A percentile compares a stretch with the other conserved stretches of the same genome.
Conservation (phyloP, 2,113 vertebrate genomes). For the Thamnaconus septentrionalis region DNA sequence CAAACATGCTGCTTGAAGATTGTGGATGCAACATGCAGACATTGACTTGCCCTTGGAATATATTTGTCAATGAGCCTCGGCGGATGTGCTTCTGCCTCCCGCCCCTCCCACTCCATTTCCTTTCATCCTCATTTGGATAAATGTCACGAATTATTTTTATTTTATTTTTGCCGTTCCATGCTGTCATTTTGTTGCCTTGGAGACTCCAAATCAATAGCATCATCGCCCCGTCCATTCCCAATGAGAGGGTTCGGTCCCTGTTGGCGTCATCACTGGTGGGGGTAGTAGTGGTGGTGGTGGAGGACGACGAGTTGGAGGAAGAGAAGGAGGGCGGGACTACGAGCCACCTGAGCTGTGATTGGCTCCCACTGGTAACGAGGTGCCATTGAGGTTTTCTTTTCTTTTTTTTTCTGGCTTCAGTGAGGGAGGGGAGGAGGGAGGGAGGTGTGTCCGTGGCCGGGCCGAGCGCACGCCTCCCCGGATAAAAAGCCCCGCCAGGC, state of each 20-base stretch:
- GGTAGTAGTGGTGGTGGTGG: too few species aligned
- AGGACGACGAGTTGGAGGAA: background rate
- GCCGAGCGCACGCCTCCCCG: constrained; percentile 57
- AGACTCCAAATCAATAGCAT: constrained; percentile 66
- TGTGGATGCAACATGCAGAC: constrained; percentile 1
- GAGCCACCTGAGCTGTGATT: constrained; percentile 55
- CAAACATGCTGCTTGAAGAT: background rate
- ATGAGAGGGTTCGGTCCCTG: constrained; percentile 37
- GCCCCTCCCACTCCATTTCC: background rate
- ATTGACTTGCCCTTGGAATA: constrained; percentile 60
- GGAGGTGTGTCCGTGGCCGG: constrained; percentile 56
- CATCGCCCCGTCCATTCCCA: constrained; percentile 41
- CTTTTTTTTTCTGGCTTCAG: too few species aligned
- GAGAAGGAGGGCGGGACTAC: background rate
- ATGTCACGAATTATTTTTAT: constrained; percentile 44
- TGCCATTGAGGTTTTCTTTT: constrained; percentile 70
- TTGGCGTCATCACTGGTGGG: constrained; percentile 57
- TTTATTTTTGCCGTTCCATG: constrained; percentile 31
- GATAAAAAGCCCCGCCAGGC: constrained; percentile 54
- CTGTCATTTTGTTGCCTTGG: constrained; percentile 60
- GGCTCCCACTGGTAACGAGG: constrained; percentile 45
- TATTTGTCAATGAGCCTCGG: constrained; percentile 57
- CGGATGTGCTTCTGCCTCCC: background rate
- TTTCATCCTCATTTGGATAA: constrained; percentile 37
- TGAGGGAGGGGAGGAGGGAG: constrained; percentile 6